A percentile compares a stretch with the other conserved stretches of the same genome.
Evolutionary conservation across 1,140 invertebrate species (phyloP).

Genomic region (Contarinia nasturtii): DNA sequence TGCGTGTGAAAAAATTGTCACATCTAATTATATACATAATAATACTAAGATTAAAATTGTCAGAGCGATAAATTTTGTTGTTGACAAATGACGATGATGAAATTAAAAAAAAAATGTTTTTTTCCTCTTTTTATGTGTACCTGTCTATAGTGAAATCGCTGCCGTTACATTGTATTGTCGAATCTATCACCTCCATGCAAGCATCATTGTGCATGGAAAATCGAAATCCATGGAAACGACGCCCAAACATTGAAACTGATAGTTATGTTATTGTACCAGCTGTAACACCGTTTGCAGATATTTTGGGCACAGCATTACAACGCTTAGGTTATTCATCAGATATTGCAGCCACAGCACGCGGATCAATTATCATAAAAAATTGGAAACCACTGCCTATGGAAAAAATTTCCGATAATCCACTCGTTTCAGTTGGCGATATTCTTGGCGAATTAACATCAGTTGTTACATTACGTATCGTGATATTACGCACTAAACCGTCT

Average conservation of each 20-base stretch:
- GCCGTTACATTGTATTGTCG: slow-evolving; percentile 81
- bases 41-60: too few species aligned
- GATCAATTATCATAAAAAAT: slow-evolving; percentile 76
- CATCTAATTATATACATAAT: too few species aligned
- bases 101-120: too few species aligned
- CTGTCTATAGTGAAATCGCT: slow-evolving; percentile 67
- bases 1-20: too few species aligned
- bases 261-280: slow-evolving; percentile 84
- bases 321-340: slow-evolving; percentile 61
- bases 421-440: slow-evolving; percentile 78
- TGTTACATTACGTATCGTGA: slow-evolving; percentile 73
- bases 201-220: slow-evolving; percentile 26
- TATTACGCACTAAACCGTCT: slow-evolving; percentile 60
- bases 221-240: slow-evolving; percentile 31
- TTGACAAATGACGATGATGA: too few species aligned
- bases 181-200: slow-evolving; percentile 47
- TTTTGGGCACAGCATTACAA: slow-evolving; percentile 56
- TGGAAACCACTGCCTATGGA: slow-evolving; percentile 85
- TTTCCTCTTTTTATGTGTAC: slow-evolving; percentile 5
- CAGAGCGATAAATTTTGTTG: too few species aligned
- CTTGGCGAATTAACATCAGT: slow-evolving; percentile 79
- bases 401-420: slow-evolving; percentile 66
- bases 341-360: slow-evolving; percentile 56
- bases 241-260: slow-evolving; percentile 63
- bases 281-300: slow-evolving; percentile 67